Base-by-base conservation (phyloP, 1,140 invertebrate species). In the Ceratina japonica region DNA sequence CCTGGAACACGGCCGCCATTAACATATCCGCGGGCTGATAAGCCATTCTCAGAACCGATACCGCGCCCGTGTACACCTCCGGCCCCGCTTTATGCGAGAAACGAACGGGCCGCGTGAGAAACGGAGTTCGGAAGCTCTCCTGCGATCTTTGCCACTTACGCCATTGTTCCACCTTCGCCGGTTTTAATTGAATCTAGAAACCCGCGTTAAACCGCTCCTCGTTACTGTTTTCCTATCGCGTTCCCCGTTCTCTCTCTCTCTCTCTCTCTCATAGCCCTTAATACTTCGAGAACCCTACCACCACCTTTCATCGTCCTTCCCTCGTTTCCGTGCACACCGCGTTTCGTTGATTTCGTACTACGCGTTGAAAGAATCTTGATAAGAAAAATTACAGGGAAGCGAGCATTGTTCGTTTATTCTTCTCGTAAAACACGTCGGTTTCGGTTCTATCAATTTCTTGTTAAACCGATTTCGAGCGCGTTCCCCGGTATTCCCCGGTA, bases 1-100 rank as follows among this genome's bases (percentile, higher is more conserved):
- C 10, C 37, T 44, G 66, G 85, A 70, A 91, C 90, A 91, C 88
- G 88, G 87, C 85, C 89, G 88, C 90, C 90, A 92, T 92, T 91
- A 92, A 91, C 90, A 92, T 91, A 92, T 91, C 90, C 90, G 87
- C 89, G 88, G 83, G 44, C 89, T 86, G 91, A 92, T 92, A 92
- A 92, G 87, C 83, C 88, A 84, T 92, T 92, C 91, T 91, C 71
- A 84, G 90, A 92, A 92, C 89, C 89, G 90, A 91, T 91, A 90
- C 89, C 85, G 82, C 87, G 82, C 75, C 73, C 79, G 82, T 78
- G 62, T 83, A 84, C 81, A 82, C 85, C 84, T 83, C 83, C 86
- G 80, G 70, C 73, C 62, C 75, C 79, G 81, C 83, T 89, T 81
- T 87, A 86, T 83, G 79, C 81, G 74, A 86, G 83, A 86, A 85